Base-by-base conservation (phyloP, 2,797 vertebrate species). In the Nothura maculosa region DNA sequence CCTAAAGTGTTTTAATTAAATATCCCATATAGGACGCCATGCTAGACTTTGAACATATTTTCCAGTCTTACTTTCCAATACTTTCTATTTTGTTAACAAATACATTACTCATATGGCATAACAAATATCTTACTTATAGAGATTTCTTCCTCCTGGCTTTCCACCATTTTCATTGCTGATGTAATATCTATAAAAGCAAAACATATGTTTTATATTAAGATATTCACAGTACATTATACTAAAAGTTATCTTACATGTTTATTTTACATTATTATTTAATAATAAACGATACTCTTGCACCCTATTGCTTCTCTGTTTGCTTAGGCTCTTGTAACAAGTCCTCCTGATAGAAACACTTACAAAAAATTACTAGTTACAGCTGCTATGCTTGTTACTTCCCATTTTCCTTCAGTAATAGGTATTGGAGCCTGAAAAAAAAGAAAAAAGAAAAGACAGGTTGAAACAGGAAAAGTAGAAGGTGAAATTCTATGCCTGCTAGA, bases 361-460 rank as follows among this genome's bases (percentile, higher is more conserved):
- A 99, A 97, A 88, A 98, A 98, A 36, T 98, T 90, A 86, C 92
- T 93, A 16, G 98, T 99, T 96, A 99, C 94, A 96, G 99, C 99
- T 96, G 98, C 97, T 93, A 99, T 99, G 92, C 97, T 98, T 93
- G 98, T 99, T 68, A 99, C 99, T 97, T 99, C 99, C 99, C 99
- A 99, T 81, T 98, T 93, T 93, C 99, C 99, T 64, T 94, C 96
- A 92, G 99, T 99, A 92, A 99, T 61, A 84, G 98, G 95, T 63
- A 91, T 96, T 48, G 97, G 97, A 84, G 12, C 28, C 98, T 98
- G 79, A 90, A 58, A 2, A 12, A 17, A 25, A 24, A 69, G 36
- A 78, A 50, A 79, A 60, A 12, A 36, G 24, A 36, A 67, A 20
- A 25, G 8, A 62, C 20, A 68, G 60, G 60, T 21, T 20, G 84